A percentile compares a stretch with the other conserved stretches of the same genome.
Evolutionary conservation across 2,113 vertebrate genomes (phyloP).

Genomic region (Pogona vitticeps): DNA sequence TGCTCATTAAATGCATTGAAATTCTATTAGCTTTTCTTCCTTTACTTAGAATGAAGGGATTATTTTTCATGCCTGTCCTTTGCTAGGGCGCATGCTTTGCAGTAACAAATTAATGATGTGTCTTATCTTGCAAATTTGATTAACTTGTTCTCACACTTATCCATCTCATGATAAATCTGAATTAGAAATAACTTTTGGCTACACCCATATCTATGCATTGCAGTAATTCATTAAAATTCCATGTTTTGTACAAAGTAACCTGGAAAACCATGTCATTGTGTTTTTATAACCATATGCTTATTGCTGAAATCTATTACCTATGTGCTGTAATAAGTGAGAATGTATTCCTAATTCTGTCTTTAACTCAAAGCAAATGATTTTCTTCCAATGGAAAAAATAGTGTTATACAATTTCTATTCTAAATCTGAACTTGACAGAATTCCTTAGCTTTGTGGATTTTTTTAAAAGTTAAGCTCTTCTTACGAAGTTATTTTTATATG

Average conservation of each 20-base stretch:
- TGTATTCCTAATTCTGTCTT: neutral
- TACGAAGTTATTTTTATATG: neutral
- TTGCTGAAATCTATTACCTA: neutral
- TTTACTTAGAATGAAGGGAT: neutral
- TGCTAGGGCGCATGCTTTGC: constrained; percentile 1
- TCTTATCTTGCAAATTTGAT: neutral
- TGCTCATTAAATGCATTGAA: constrained; percentile 30
- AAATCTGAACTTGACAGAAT: neutral
- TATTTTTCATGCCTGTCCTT: neutral
- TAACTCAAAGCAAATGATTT: neutral
- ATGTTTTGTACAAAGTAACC: neutral
- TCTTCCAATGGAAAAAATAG: neutral
- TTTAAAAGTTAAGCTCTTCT: no score
- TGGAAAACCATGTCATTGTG: neutral
- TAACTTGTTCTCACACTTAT: neutral
- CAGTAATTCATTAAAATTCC: neutral
- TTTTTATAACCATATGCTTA: neutral
- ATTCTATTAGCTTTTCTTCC: constrained; percentile 2
- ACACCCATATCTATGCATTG: neutral
- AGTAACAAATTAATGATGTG: neutral
- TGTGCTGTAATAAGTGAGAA: neutral
- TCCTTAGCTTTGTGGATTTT: neutral
- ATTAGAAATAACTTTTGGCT: neutral
- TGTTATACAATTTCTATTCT: neutral
- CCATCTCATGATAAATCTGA: neutral